Evolutionary conservation across 2,888 invertebrate genomes (phyloP).

Genomic region (Vanessa cardui): DNA sequence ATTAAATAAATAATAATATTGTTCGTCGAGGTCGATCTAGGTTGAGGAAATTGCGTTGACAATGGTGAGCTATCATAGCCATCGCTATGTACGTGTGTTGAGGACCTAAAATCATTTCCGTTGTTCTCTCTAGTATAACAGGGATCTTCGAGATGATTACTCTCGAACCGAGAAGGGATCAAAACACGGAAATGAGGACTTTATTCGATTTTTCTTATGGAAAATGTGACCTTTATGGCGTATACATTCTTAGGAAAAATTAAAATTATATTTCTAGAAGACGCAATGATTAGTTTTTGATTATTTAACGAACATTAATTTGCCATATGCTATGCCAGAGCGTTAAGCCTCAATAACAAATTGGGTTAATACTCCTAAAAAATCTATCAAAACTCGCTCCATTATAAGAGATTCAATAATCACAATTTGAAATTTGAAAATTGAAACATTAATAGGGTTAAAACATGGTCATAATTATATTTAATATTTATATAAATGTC

Average conservation of each 20-base stretch:
- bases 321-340: too few species aligned
- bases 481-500: too few species aligned
- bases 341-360: too few species aligned
- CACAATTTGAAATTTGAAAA: too few species aligned
- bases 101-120: slow-evolving; percentile 32
- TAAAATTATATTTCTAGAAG: background rate
- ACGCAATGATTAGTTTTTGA: too few species aligned
- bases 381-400: too few species aligned
- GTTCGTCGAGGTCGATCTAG: slow-evolving; percentile 5
- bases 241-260: background rate
- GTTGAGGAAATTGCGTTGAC: slow-evolving; percentile 20
- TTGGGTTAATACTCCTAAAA: too few species aligned
- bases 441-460: too few species aligned
- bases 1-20: slow-evolving; percentile 14
- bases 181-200: slow-evolving; percentile 16
- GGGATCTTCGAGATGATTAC: slow-evolving; percentile 21
- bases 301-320: too few species aligned
- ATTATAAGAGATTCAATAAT: too few species aligned
- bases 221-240: too few species aligned
- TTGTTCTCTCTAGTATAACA: slow-evolving; percentile 18
- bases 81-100: slow-evolving; percentile 4
- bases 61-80: background rate
- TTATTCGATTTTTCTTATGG: background rate
- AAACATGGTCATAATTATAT: too few species aligned
- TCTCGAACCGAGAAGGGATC: slow-evolving; percentile 16